phyloP scores from a whole-genome alignment of 2,113 vertebrate genomes.

The Coturnix japonica region DNA sequence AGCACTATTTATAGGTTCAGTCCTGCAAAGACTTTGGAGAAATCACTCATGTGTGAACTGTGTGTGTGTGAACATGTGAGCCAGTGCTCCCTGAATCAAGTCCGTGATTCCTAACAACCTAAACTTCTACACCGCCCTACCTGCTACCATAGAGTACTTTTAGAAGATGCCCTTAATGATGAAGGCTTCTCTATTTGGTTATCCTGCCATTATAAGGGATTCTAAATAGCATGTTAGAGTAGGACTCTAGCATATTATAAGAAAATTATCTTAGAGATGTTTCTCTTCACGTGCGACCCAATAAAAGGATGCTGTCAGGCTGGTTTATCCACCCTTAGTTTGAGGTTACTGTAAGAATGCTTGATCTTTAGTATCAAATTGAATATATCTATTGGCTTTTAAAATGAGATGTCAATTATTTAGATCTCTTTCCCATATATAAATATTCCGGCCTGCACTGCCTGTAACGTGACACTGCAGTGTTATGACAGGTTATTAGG shows the following conservation, averaged over 20 bases:
- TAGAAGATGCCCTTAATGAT: background rate
- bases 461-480: background rate
- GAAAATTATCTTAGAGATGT: background rate
- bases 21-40: background rate
- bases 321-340: background rate
- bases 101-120: background rate
- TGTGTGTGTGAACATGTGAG: background rate
- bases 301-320: constrained; percentile 64
- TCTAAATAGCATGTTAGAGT: background rate
- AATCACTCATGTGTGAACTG: background rate
- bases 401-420: background rate
- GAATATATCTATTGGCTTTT: background rate
- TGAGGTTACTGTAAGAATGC: background rate
- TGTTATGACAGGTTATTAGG: background rate
- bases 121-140: background rate
- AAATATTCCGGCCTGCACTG: background rate
- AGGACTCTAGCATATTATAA: too few relatives aligned
- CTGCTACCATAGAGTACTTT: background rate
- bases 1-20: background rate
- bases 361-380: background rate
- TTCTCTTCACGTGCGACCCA: background rate
- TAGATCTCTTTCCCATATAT: background rate
- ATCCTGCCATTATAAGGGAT: background rate
- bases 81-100: background rate
- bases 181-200: background rate